phyloP scores from a whole-genome alignment of 2,113 vertebrate genomes.

The Uria lomvia region DNA sequence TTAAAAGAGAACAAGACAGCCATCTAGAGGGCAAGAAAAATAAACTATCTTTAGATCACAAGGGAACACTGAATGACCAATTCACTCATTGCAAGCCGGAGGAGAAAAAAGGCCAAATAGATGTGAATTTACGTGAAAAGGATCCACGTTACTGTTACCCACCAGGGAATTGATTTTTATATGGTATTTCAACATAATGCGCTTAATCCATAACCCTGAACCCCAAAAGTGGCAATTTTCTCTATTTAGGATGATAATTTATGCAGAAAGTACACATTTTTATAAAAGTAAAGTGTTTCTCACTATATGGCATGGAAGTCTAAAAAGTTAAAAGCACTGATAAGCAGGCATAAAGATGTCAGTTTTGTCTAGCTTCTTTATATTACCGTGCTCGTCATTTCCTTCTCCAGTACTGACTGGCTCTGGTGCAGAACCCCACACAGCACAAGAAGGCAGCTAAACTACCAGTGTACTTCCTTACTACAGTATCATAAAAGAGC shows the following conservation, averaged over 20 bases:
- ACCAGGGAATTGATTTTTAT: neutral
- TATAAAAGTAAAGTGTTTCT: neutral
- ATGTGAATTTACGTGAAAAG: neutral
- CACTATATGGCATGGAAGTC: neutral
- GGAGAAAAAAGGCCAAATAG: neutral
- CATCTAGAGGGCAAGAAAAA: constrained; percentile 54
- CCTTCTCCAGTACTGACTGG: neutral
- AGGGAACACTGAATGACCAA: neutral
- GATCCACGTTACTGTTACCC: neutral
- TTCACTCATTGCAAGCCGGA: neutral
- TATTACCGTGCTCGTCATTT: neutral
- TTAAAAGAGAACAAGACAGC: constrained; percentile 58
- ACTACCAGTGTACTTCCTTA: neutral
- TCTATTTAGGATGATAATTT: neutral
- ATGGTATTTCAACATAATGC: neutral
- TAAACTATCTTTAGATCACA: neutral
- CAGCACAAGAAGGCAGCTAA: neutral
- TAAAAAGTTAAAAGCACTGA: neutral
- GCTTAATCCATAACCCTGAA: neutral
- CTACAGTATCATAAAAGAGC: neutral
- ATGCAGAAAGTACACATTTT: neutral
- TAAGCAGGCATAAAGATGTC: neutral
- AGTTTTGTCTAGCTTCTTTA: neutral
- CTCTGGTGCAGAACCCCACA: neutral
- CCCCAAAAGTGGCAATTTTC: neutral